Percentiles rank a stretch among this genome's conserved stretches.
Conservation (phyloP, 2,113 vertebrate species). For the Vanacampus margaritifer region DNA sequence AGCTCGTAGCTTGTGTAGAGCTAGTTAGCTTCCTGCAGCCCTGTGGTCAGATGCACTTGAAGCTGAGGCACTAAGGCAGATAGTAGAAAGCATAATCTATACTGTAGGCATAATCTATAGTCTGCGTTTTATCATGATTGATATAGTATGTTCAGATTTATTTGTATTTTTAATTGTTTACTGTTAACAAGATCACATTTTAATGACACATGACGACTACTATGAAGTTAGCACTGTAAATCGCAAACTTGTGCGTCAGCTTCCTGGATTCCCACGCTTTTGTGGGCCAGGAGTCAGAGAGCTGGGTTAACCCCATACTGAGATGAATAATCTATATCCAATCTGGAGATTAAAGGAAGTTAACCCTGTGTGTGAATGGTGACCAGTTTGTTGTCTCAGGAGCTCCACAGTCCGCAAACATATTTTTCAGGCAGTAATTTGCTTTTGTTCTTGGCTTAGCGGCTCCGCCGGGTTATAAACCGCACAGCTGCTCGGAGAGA, state of each 20-base stretch:
- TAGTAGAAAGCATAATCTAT: too few relatives aligned
- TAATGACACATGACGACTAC: too few relatives aligned
- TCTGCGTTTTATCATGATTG: too few relatives aligned
- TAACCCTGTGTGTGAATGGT: constrained; percentile 69
- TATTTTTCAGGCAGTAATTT: constrained; percentile 49
- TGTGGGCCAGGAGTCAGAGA: constrained; percentile 52
- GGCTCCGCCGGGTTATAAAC: constrained; percentile 23
- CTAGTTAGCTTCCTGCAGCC: too few relatives aligned
- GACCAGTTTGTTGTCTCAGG: constrained; percentile 60
- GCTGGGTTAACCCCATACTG: constrained; percentile 67
- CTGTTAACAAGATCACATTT: too few relatives aligned
- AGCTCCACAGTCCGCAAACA: constrained; percentile 45
- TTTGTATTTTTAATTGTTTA: too few relatives aligned
- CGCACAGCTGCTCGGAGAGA: background rate
- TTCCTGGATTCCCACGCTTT: constrained; percentile 58
- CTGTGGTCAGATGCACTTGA: too few relatives aligned
- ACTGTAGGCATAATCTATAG: too few relatives aligned
- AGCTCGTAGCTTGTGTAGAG: too few relatives aligned
- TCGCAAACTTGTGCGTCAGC: constrained; percentile 3
- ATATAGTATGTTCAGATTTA: too few relatives aligned
- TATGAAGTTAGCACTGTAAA: background rate
- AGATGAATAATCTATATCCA: constrained; percentile 61
- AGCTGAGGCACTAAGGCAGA: too few relatives aligned
- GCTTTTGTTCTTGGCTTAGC: constrained; percentile 55
- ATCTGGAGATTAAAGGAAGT: constrained; percentile 63